A percentile compares a stretch with the other conserved stretches of the same genome.
phyloP scores from a whole-genome alignment of 2,113 vertebrate species.

The Xenopus borealis region DNA sequence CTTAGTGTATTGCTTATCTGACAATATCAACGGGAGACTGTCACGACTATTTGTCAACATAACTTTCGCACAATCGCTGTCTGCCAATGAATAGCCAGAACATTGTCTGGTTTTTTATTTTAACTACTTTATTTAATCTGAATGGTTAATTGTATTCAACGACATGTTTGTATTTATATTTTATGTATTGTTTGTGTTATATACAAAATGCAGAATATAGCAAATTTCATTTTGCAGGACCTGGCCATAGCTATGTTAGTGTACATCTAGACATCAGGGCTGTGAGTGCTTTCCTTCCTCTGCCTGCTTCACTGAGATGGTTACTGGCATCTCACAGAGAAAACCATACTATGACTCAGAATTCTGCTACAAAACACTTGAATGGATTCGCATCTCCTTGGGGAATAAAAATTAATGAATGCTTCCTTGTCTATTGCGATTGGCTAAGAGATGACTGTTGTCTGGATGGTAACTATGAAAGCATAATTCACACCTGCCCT shows the following conservation, averaged over 20 bases:
- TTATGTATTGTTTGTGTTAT: too few relatives aligned
- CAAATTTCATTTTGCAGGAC: constrained; percentile 7
- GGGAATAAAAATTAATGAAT: constrained; percentile 8
- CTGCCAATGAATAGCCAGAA: too few relatives aligned
- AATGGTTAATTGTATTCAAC: too few relatives aligned
- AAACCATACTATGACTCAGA: constrained; percentile 12
- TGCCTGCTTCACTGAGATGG: constrained; percentile 6
- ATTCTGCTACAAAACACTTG: neutral
- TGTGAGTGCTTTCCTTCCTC: neutral
- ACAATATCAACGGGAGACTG: too few relatives aligned
- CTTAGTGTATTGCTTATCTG: too few relatives aligned
- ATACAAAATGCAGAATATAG: neutral
- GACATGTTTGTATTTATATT: too few relatives aligned
- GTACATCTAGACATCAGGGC: neutral
- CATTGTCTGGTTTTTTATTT: too few relatives aligned
- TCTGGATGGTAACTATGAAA: constrained; percentile 3
- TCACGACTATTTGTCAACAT: too few relatives aligned
- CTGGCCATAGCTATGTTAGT: neutral
- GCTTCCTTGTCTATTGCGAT: constrained; percentile 1
- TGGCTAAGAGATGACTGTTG: neutral
- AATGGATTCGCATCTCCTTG: neutral
- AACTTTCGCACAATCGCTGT: too few relatives aligned
- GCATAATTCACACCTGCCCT: constrained; percentile 2
- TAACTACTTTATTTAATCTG: too few relatives aligned
- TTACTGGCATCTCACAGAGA: constrained; percentile 11